Percentiles rank a stretch among this genome's conserved stretches.
These are phyloP conservation scores for Lymantria dispar DNA, from an alignment of 2,888 invertebrate genomes.

Conservation along the genomic window DNA sequence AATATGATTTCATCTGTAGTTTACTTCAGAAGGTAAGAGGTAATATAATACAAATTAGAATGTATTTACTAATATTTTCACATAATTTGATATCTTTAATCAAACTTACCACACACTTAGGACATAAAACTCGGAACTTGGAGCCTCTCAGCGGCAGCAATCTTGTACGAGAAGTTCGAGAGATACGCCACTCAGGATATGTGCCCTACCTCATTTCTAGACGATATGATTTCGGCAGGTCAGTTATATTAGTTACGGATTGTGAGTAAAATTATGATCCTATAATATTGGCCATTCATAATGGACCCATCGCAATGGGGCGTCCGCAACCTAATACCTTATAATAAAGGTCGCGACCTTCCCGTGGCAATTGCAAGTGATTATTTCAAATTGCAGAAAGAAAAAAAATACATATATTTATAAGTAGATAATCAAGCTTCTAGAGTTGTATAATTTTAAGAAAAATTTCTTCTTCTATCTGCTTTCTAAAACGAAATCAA, in stretches of 20 bases:
- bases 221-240: slow-evolving; percentile 52
- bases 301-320: background rate
- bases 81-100: too few relatives aligned
- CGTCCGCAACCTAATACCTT: background rate
- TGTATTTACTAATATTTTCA: background rate
- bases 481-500: too few relatives aligned
- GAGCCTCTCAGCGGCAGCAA: slow-evolving; percentile 67
- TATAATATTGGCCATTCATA: too few relatives aligned
- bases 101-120: slow-evolving; percentile 39
- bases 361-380: slow-evolving; percentile 16
- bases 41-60: background rate
- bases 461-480: too few relatives aligned
- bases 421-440: too few relatives aligned
- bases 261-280: background rate
- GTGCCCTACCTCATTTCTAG: slow-evolving; percentile 47
- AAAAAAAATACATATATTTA: too few relatives aligned
- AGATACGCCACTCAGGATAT: slow-evolving; percentile 55
- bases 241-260: slow-evolving; percentile 10
- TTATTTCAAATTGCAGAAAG: background rate
- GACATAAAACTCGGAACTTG: slow-evolving; percentile 65
- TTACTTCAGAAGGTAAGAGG: slow-evolving; percentile 23
- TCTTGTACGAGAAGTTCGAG: slow-evolving; percentile 62
- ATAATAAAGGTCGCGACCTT: background rate
- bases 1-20: background rate
- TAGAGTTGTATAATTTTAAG: too few relatives aligned